A percentile compares a stretch with the other conserved stretches of the same genome.
Evolutionary conservation across 2,888 invertebrate species (phyloP).

Genomic region (Corythucha ciliata): DNA sequence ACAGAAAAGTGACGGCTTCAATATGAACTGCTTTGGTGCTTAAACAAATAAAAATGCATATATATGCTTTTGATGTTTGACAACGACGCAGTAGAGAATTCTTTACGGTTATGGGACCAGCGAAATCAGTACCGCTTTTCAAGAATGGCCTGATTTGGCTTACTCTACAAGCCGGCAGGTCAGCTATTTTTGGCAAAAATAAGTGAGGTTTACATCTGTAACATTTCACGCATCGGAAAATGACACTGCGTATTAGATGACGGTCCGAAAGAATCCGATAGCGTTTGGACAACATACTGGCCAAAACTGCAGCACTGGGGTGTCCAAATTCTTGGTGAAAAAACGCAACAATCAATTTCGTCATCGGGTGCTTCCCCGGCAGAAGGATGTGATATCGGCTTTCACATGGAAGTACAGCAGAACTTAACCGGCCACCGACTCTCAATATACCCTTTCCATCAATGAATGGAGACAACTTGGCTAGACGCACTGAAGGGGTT

Average conservation of each 20-base stretch:
- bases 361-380: slow-evolving; percentile 14
- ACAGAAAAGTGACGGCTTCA: background rate
- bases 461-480: slow-evolving; percentile 16
- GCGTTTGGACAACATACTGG: slow-evolving; percentile 4
- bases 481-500: too few relatives aligned
- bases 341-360: slow-evolving; percentile 8
- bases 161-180: background rate
- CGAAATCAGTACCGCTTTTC: slow-evolving; percentile 3
- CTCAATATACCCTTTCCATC: slow-evolving; percentile 1
- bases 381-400: slow-evolving; percentile 4
- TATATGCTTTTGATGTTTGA: background rate
- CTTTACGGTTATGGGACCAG: slow-evolving; percentile 1
- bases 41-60: slow-evolving; percentile 2
- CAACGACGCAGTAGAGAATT: slow-evolving; percentile 11
- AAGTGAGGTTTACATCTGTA: background rate
- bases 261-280: too few relatives aligned
- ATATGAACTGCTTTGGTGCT: slow-evolving; percentile 6
- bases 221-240: slow-evolving; percentile 7
- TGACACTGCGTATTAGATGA: too few relatives aligned
- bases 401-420: background rate
- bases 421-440: background rate
- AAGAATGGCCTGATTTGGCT: background rate
- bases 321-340: slow-evolving; percentile 17
- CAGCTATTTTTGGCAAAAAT: slow-evolving; percentile 9
- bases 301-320: slow-evolving; percentile 18